Conservation (phyloP, 1,140 invertebrate species). For the Steinernema feltiae region DNA sequence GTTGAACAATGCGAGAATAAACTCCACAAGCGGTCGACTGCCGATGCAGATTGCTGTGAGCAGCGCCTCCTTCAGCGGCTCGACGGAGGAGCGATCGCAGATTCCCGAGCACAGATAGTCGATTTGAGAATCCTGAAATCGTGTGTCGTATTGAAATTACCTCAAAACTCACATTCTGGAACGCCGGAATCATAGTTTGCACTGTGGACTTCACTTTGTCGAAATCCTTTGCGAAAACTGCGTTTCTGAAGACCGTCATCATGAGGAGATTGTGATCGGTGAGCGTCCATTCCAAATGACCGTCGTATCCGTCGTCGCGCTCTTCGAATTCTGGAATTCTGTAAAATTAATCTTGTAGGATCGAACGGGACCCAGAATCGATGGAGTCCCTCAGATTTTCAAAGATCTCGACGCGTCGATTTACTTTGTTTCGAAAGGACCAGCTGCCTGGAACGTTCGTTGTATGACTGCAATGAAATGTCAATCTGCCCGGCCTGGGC, state of each 20-base stretch:
- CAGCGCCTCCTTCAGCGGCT: slow-evolving; percentile 42
- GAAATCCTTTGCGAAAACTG: background rate
- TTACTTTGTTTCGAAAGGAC: no score
- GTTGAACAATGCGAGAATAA: slow-evolving; percentile 37
- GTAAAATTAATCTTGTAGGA: no score
- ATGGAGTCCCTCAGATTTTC: no score
- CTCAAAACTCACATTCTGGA: background rate
- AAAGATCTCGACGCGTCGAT: no score
- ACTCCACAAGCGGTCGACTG: slow-evolving; percentile 46
- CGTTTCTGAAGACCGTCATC: slow-evolving; percentile 27
- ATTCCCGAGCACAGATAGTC: slow-evolving; percentile 18
- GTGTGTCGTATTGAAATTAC: background rate
- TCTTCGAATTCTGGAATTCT: background rate
- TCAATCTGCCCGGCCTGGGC: no score
- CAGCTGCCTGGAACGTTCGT: no score
- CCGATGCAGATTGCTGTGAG: slow-evolving; percentile 36
- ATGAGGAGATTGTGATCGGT: background rate
- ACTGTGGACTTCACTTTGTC: slow-evolving; percentile 23
- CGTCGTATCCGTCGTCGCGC: slow-evolving; percentile 30
- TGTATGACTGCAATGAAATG: no score
- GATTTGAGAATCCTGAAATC: slow-evolving; percentile 20
- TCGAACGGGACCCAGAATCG: no score
- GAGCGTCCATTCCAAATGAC: slow-evolving; percentile 19
- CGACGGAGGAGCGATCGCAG: background rate
- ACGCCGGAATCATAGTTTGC: slow-evolving; percentile 16